Evolutionary conservation across 2,888 invertebrate species (phyloP).

Genomic region (Lasioglossum morio): DNA sequence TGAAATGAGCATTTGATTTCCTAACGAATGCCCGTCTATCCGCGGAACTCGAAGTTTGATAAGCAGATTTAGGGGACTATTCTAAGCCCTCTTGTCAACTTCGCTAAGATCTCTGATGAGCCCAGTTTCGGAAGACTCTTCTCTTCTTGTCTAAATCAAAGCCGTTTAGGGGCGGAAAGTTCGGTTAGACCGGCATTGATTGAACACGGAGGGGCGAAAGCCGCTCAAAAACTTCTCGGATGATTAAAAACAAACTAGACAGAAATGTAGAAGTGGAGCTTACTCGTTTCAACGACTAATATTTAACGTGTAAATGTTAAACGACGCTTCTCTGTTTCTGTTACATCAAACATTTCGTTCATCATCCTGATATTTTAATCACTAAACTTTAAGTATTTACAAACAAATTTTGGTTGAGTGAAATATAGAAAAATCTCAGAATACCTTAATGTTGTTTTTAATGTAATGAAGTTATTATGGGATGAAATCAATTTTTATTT

Average conservation of each 20-base stretch:
- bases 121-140: not conserved
- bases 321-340: no score
- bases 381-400: no score
- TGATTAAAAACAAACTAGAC: not conserved
- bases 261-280: not conserved
- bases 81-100: slow-evolving; percentile 29
- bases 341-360: no score
- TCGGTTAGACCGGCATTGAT: slow-evolving; percentile 8
- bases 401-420: no score
- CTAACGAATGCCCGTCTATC: slow-evolving; percentile 19
- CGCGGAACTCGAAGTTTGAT: not conserved
- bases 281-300: not conserved
- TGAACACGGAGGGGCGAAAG: not conserved
- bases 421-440: no score
- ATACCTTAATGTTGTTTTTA: no score
- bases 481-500: no score
- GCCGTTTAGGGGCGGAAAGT: slow-evolving; percentile 11
- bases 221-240: not conserved
- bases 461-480: no score
- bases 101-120: slow-evolving; percentile 23
- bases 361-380: no score
- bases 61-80: slow-evolving; percentile 23
- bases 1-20: not conserved
- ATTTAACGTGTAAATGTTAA: not conserved
- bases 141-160: slow-evolving; percentile 23